These are phyloP conservation scores for Perognathus longimembris DNA, from an alignment of 2,113 vertebrate genomes.

Conservation along the genomic window DNA sequence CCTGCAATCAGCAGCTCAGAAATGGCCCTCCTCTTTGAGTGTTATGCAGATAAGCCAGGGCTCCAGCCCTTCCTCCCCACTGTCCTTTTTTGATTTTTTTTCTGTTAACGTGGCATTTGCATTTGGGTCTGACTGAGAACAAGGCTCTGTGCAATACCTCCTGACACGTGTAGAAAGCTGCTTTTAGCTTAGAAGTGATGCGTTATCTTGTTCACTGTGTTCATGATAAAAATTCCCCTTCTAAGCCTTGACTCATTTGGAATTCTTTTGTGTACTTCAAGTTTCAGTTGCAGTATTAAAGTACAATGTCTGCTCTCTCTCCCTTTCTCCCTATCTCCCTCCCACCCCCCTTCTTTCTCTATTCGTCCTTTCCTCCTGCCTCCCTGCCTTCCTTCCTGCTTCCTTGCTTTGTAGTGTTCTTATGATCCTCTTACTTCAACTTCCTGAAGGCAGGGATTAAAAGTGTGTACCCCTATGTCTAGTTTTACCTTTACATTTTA, in stretches of 20 bases:
- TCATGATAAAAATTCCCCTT: slow-evolving; percentile 77
- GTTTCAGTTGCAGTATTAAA: slow-evolving; percentile 70
- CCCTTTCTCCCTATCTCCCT: too few species aligned
- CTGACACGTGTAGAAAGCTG: slow-evolving; percentile 66
- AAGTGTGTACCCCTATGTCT: too few species aligned
- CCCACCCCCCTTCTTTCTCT: too few species aligned
- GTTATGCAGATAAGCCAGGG: slow-evolving; percentile 63
- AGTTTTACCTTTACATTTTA: too few species aligned
- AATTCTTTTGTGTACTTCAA: slow-evolving; percentile 72
- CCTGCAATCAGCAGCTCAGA: slow-evolving; percentile 44
- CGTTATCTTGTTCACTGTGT: slow-evolving; percentile 75
- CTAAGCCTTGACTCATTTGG: slow-evolving; percentile 70
- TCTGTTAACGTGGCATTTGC: slow-evolving; percentile 79
- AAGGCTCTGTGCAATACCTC: slow-evolving; percentile 78
- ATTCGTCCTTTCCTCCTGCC: too few species aligned
- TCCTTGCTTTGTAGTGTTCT: too few species aligned
- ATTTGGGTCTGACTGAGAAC: slow-evolving; percentile 77
- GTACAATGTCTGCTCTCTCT: background rate
- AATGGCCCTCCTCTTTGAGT: slow-evolving; percentile 57
- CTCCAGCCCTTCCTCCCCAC: slow-evolving; percentile 59
- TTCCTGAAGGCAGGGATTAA: too few species aligned
- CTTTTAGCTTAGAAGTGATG: slow-evolving; percentile 71
- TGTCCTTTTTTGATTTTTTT: slow-evolving; percentile 73
- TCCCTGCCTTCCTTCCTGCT: too few species aligned
- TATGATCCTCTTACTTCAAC: too few species aligned